Percentiles rank a stretch among this genome's conserved stretches.
Conservation (phyloP, 2,797 vertebrate species). For the Pempheris klunzingeri region DNA sequence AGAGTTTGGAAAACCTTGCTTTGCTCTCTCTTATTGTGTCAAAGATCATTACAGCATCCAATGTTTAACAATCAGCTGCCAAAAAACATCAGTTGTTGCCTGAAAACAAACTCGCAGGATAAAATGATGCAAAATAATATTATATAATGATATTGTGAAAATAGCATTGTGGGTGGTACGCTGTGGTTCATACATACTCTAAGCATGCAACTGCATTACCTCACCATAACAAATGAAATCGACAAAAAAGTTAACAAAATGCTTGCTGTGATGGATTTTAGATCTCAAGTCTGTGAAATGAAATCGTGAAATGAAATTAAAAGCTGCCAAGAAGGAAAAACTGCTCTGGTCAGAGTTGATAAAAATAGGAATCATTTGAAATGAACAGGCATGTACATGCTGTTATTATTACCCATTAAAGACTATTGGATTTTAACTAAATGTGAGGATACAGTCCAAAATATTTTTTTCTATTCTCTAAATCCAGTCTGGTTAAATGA, state of each 20-base stretch:
- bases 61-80: not conserved
- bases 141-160: not conserved
- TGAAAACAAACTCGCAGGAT: not conserved
- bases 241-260: constrained; percentile 13
- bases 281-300: not conserved
- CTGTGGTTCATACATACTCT: too few species aligned
- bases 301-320: constrained; percentile 17
- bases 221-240: not conserved
- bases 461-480: not conserved
- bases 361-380: not conserved
- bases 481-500: not conserved
- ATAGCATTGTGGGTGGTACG: too few species aligned
- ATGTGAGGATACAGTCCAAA: not conserved
- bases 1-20: not conserved
- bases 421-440: not conserved
- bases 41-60: not conserved
- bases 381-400: not conserved
- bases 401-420: constrained; percentile 17
- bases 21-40: not conserved
- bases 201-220: not conserved
- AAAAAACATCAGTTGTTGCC: not conserved
- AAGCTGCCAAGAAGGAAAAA: not conserved
- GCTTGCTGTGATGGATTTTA: constrained; percentile 14
- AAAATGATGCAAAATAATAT: too few species aligned
- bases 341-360: not conserved